Conservation (phyloP, 2,888 invertebrate species). For the Pasiphila rectangulata region DNA sequence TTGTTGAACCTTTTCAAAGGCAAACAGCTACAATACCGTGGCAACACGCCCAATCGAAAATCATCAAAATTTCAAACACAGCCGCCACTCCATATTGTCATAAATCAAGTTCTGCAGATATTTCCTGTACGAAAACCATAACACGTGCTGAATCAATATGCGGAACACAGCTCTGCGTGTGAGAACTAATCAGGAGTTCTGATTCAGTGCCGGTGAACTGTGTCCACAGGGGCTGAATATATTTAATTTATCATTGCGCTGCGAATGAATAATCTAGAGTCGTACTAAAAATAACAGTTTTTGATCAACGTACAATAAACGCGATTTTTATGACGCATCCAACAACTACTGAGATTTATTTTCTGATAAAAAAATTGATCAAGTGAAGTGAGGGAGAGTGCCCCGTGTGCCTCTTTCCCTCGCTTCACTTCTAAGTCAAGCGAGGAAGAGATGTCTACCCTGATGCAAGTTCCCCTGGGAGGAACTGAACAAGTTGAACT, state of each 20-base stretch:
- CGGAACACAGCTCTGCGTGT: constrained; percentile 36
- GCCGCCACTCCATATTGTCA: constrained; percentile 28
- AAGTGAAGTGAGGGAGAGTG: too few relatives aligned
- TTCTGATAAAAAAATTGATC: too few relatives aligned
- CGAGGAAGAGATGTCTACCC: too few relatives aligned
- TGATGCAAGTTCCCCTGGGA: too few relatives aligned
- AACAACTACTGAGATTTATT: too few relatives aligned
- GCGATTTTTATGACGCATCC: too few relatives aligned
- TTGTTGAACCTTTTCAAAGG: background rate
- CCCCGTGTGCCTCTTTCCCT: too few relatives aligned
- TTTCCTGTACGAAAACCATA: constrained; percentile 27
- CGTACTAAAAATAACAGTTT: too few relatives aligned
- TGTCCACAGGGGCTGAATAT: background rate
- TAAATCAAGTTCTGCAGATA: constrained; percentile 31
- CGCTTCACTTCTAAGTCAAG: too few relatives aligned
- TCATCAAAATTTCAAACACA: constrained; percentile 28
- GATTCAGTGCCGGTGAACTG: constrained; percentile 5
- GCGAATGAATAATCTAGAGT: background rate
- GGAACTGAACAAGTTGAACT: too few relatives aligned
- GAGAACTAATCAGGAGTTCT: constrained; percentile 23
- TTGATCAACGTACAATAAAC: too few relatives aligned
- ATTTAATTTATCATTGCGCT: background rate
- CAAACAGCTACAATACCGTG: constrained; percentile 5
- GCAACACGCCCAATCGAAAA: constrained; percentile 16
- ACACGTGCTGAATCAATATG: constrained; percentile 41